Percentiles rank a stretch among this genome's conserved stretches.
Evolutionary conservation across 2,113 vertebrate genomes (phyloP).

Genomic region (Oreotrochilus melanogaster): DNA sequence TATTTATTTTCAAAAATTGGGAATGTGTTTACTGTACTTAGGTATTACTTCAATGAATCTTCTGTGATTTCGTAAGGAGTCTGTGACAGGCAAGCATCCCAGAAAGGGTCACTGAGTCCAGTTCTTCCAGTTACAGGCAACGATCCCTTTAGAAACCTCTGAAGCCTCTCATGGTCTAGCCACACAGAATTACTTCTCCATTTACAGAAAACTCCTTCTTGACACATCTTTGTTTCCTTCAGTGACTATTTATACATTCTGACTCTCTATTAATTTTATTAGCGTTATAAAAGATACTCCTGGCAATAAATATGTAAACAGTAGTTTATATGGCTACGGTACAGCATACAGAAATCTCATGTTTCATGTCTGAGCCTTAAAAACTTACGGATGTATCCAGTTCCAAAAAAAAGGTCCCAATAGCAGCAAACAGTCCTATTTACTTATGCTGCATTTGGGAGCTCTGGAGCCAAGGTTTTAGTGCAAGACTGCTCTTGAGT

Average conservation of each 20-base stretch:
- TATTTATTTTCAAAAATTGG: not conserved
- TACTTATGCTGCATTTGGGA: not conserved
- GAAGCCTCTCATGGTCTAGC: not conserved
- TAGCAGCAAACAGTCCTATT: not conserved
- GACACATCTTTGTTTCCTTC: not conserved
- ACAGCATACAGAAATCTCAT: not conserved
- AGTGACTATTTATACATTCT: not conserved
- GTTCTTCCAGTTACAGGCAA: not conserved
- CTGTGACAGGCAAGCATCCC: not conserved
- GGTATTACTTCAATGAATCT: not conserved
- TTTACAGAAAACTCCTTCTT: not conserved
- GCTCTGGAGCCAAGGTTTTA: not conserved
- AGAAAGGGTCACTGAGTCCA: not conserved
- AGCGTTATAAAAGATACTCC: not conserved
- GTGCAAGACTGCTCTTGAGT: not conserved
- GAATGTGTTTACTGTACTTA: not conserved
- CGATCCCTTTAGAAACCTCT: not conserved
- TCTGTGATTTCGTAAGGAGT: not conserved
- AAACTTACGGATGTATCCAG: not conserved
- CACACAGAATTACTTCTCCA: not conserved
- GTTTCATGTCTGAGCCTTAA: not conserved
- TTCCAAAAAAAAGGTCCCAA: not conserved
- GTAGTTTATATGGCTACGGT: not conserved
- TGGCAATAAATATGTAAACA: not conserved
- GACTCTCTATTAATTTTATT: not conserved